Evolutionary conservation across 1,140 invertebrate species (phyloP), one percentile per base, ranked within the genome.

Genomic region (Semibalanus balanoides): DNA sequence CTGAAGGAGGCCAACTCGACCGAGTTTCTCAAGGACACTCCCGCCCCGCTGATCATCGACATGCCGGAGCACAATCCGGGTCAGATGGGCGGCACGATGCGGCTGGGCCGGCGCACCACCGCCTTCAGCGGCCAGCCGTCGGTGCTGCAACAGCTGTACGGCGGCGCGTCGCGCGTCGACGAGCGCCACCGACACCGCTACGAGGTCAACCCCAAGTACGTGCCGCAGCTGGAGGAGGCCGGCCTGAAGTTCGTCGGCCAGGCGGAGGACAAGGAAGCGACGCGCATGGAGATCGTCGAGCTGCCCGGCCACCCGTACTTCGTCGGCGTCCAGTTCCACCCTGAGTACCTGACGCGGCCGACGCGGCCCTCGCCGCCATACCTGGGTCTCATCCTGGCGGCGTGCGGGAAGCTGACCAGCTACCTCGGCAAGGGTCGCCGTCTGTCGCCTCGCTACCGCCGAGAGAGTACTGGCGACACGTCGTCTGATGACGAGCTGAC

Each of bases 31-130:
- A 86, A 89, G 0, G 83, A 90, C 5, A 90, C 92, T 29, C 84
- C 85, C 30, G 82, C 93, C 82, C 91, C 93, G 30, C 85, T 98
- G 35, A 92, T 99, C 0, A 96, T 99, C 77, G 96, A 99, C 79
- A 99, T 99, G 98, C 96, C 96, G 0, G 98, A 99, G 86, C 95
- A 99, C 83, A 94, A 96, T 84, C 88, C 89, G 9, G 95, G 93
- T 0, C 87, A 92, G 78, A 91, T 98, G 87, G 98, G 98, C 9
- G 98, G 96, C 30, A 99, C 98, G 0, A 99, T 99, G 98, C 87
- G 98, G 77, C 85, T 99, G 19, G 98, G 98, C 22, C 94, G 92
- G 82, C 88, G 96, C 79, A 89, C 88, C 72, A 99, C 97, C 0
- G 84, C 91, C 64, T 96, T 99, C 80, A 85, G 85, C 28, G 70